Evolutionary conservation across 2,113 vertebrate genomes (phyloP), one percentile per base, ranked within the genome.

Genomic region (Tichodroma muraria): DNA sequence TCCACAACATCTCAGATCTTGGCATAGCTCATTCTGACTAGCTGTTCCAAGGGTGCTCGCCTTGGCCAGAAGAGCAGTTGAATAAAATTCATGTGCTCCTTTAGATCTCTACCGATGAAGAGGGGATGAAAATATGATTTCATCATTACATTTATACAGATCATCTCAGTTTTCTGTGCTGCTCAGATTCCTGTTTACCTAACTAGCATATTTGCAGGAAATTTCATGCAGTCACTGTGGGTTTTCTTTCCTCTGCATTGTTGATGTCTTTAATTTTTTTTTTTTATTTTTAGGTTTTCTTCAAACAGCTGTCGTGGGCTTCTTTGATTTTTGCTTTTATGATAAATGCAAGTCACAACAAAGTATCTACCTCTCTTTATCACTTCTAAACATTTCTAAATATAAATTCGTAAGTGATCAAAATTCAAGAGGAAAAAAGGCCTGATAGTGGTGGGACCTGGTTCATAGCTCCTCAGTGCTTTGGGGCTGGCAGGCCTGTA

Each of bases 261-360:
- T 90, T 93, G 59, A 37, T 77, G 38, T 21, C 49, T 72, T 72
- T 37, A 45, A 70, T 70, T 33, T 37, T 77, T 83, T 56, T n/a
- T 42, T 72, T 44, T 85, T 87, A 54, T 78, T 93, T 96, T 80
- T 92, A 64, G 28, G 4, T 45, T 90, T 92, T 78, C 49, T 93
- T 86, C 69, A 61, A 84, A 84, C 40, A 92, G 61, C 53, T 92
- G 86, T 89, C 86, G 81, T 40, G 19, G 35, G 7, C 31, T 60
- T 47, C 88, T 95, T 94, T 96, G 94, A 93, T 91, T 89, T 89
- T 94, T 79, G 50, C 63, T 88, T 96, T 93, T 60, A 54, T 93
- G 31, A 45, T 70, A 93, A 49, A 38, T 80, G 15, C 30, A 86
- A 94, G 90, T 80, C 90, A 93, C 69, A 92, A 80, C 72, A 64